phyloP scores from a whole-genome alignment of 30 jellyfish, hydroid and myxozoan species.

The Hydra vulgaris region DNA sequence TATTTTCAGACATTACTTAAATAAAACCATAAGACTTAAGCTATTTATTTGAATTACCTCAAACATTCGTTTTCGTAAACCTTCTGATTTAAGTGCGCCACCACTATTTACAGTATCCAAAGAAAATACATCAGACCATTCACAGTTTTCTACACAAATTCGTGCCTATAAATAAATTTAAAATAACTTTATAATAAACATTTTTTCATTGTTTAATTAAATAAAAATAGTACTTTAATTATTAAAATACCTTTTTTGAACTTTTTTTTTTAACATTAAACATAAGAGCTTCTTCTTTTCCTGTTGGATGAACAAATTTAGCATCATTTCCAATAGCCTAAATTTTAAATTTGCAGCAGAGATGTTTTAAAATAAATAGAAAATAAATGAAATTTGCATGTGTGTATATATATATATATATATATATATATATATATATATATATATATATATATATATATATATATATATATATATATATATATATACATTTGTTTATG shows the following conservation, averaged over 20 bases:
- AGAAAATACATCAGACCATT: conserved; percentile 80
- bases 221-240: not conserved
- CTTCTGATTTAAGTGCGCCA: conserved; percentile 70
- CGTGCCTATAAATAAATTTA: conserved; percentile 41
- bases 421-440: too few relatives aligned
- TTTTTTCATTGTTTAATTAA: not conserved
- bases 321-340: conserved; percentile 6
- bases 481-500: too few relatives aligned
- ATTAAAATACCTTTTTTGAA: conserved; percentile 62
- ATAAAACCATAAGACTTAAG: too few relatives aligned
- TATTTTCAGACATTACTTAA: too few relatives aligned
- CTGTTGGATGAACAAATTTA: not conserved
- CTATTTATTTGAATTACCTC: too few relatives aligned
- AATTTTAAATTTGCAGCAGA: too few relatives aligned
- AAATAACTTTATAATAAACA: not conserved
- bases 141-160: conserved; percentile 58
- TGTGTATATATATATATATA: too few relatives aligned
- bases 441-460: too few relatives aligned
- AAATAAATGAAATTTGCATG: too few relatives aligned
- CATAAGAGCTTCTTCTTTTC: conserved; percentile 54
- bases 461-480: too few relatives aligned
- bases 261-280: conserved; percentile 56
- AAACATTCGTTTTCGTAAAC: conserved; percentile 56
- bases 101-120: conserved; percentile 92
- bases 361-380: too few relatives aligned